Conservation (phyloP, 1,140 invertebrate species). For the Musca domestica region DNA sequence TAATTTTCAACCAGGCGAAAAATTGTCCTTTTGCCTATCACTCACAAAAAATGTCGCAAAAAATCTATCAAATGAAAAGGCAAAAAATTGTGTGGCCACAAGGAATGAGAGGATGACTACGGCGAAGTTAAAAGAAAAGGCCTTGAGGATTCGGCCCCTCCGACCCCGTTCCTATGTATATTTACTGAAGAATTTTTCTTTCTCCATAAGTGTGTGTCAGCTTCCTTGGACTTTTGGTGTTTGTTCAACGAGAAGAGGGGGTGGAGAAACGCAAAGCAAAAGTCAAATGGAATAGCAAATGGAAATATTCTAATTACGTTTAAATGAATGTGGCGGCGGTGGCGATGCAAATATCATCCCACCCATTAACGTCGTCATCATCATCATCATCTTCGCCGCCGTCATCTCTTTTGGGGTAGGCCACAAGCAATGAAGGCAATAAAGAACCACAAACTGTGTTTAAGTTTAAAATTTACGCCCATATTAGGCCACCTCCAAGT, state of each 20-base stretch:
- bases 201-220: not conserved
- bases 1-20: conserved; percentile 20
- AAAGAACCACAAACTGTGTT: conserved; percentile 9
- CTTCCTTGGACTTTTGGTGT: conserved; percentile 2
- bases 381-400: no score
- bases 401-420: no score
- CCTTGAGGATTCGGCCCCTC: no score
- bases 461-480: not conserved
- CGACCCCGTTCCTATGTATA: no score
- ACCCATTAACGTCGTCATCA: no score
- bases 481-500: not conserved
- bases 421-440: not conserved
- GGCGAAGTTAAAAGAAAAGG: no score
- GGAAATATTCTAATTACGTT: conserved; percentile 18
- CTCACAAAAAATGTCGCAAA: not conserved
- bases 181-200: no score
- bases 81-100: no score
- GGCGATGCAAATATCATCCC: no score
- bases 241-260: not conserved
- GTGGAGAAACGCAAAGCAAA: not conserved
- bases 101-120: no score
- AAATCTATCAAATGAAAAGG: no score
- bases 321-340: not conserved
- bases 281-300: conserved; percentile 16
- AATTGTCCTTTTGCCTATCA: not conserved